Evolutionary conservation across 1,140 invertebrate genomes (phyloP), one percentile per base, ranked within the genome.

Genomic region (Trichogramma pretiosum): DNA sequence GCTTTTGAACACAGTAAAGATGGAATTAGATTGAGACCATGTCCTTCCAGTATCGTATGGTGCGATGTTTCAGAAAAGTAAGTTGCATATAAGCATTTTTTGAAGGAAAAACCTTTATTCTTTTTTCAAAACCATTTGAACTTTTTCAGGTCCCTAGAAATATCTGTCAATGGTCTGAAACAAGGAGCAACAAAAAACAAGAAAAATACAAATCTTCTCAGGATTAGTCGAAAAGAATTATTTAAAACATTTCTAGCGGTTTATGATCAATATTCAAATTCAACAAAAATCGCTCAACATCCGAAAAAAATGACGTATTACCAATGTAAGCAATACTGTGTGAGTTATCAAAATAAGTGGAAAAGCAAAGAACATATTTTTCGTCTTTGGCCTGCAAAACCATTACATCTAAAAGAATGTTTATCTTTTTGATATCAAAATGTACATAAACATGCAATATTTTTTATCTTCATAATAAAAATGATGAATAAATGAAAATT

Each of bases 131-230:
- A n/a, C n/a, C n/a, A n/a, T n/a, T n/a, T n/a, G n/a, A 46, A 35
- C 37, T 26, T 35, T 55, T 46, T 38, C 48, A 86, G 83, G 33
- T 51, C 72, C 23, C 64, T 76, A 23, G 87, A 93, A 72, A 78
- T 92, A 13, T 75, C 79, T 35, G 83, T 91, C 1, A 79, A 85
- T 63, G 91, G 91, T 22, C 79, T 76, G 58, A 85, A 81, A 52
- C 83, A 88, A 67, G 91, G 91, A 3, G 68, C 81, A 11, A 91
- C 87, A 2, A 89, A 85, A 56, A 90, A 85, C 57, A 89, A 84
- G 60, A 78, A 75, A 43, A 64, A 74, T 23, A 70, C 64, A 33
- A 73, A 62, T 46, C 70, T 68, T 46, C 62, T 88, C 50, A 62
- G 67, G 41, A 73, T 87, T 38, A 82, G 77, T 56, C 83, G 84